Base-by-base conservation (phyloP, 2,113 vertebrate genomes). In the Engystomops pustulosus region DNA sequence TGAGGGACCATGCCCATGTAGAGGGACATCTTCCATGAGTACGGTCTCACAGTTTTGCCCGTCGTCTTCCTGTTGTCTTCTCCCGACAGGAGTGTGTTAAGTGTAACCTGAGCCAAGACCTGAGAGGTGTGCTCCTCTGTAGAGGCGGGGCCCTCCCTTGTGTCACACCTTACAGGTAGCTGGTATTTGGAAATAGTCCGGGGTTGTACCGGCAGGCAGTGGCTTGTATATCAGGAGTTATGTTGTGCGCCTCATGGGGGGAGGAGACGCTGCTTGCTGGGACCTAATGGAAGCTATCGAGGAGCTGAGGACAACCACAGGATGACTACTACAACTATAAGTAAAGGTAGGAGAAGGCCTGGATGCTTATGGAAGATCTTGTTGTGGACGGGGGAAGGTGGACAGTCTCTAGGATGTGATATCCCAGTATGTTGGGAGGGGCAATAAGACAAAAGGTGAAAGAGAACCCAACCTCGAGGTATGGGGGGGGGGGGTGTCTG, bases 161-260 rank as follows among this genome's bases (percentile, higher is more conserved):
- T 60, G 80, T 72, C 80, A 82, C 80, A 82, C 80, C 80, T 82
- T 82, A 14, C 25, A 4, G 32, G 47, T 68, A 17, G 65, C 80
- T 58, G 80, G 68, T 82, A 72, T 72, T 41, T 72, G 69, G 49
- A 55, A 41, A 44, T 25, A 30, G 53, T 55, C 47, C n/a, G 30
- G 68, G 49, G 6, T 25, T 30, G 68, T 41, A 30, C 23, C n/a
- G 15, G 51, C 80, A 82, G 68, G 80, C 69, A 71, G 80, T 44
- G 68, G 69, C 68, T 82, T 82, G 80, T 60, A 51, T 38, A 47
- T 65, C 38, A 25, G 38, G 23, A 67, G 77, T 27, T 17, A 69
- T 18, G 8, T 6, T 15, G 41, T 69, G 62, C 15, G 4, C 23
- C 14, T n/a, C n/a, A 27, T 34, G 25, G 49, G 9, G 68, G 68